Evolutionary conservation across 2,113 vertebrate species (phyloP), one percentile per base, ranked within the genome.

Genomic region (Plotosus lineatus): DNA sequence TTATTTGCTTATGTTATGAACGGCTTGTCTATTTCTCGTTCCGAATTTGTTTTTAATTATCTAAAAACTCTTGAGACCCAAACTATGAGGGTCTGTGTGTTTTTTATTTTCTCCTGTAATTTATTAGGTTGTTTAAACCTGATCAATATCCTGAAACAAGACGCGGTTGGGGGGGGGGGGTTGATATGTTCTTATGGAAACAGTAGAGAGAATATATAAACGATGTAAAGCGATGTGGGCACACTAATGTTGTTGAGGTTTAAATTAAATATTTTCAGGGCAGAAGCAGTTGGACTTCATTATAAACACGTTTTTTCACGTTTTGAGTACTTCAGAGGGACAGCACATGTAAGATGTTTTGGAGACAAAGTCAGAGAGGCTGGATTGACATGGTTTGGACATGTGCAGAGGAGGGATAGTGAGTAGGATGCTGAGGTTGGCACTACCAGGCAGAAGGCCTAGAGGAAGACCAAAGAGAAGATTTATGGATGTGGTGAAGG

Each of bases 1-100:
- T 66, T 44, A n/a, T 72, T 66, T 33, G 36, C 46, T 33, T 81
- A 28, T 51, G 50, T 55, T 80, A 46, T 72, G 81, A 69, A 85
- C 53, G 61, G 28, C 28, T 80, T 72, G 42, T 5, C 8, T 71
- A 46, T 50, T 50, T 50, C 19, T 36, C 38, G 48, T 46, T 72
- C 15, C 28, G 14, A 71, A 28, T 33, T 73, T 10, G 28, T 9
- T 58, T 26, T 58, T 48, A n/a, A 12, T 42, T 55, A n/a, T 48
- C 60, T 51, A 33, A 33, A 71, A 26, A 36, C 31, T 33, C 44
- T 19, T 17, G 6, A 46, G 42, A 28, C 23, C 14, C 0, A 6
- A 28, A 15, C 6, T 7, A 71, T 48, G 69, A 33, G 31, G 40
- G 12, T 12, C 2, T 6, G 28, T 46, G 40, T 69, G 23, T 26